Conservation (phyloP, 2,888 invertebrate species). For the Geophilus truncorum region DNA sequence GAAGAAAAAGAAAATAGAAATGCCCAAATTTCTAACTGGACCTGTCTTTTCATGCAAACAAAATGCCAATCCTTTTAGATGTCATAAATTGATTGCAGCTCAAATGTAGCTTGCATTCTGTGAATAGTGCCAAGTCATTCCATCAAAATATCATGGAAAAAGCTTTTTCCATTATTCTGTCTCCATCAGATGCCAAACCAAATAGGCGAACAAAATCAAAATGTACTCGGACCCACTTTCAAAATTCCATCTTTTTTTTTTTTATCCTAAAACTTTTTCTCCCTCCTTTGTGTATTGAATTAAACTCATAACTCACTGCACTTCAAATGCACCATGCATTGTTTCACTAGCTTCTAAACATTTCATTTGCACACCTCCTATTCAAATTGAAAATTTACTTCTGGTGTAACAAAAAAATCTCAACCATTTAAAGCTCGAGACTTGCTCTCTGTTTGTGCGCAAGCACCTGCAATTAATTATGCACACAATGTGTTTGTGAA, state of each 20-base stretch:
- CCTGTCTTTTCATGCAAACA: slow-evolving; percentile 6
- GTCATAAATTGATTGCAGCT: neutral
- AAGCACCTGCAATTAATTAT: neutral
- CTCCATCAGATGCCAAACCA: slow-evolving; percentile 15
- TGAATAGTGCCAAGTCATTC: slow-evolving; percentile 11
- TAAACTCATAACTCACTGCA: neutral
- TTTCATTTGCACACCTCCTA: neutral
- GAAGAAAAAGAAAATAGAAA: slow-evolving; percentile 3
- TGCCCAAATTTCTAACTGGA: slow-evolving; percentile 3
- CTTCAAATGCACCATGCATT: neutral
- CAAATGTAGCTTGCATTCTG: slow-evolving; percentile 5
- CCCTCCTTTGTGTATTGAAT: neutral
- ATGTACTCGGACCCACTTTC: slow-evolving; percentile 14
- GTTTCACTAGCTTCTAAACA: neutral
- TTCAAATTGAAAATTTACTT: neutral
- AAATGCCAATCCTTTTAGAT: slow-evolving; percentile 17
- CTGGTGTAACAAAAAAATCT: neutral
- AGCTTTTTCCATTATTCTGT: slow-evolving; percentile 17
- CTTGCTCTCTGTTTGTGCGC: too few relatives aligned
- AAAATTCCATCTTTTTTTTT: neutral
- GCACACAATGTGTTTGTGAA: neutral
- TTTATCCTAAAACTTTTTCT: neutral
- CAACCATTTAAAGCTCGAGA: neutral
- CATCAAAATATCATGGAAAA: slow-evolving; percentile 10
- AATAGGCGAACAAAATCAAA: slow-evolving; percentile 12